Base-by-base conservation (phyloP, 2,888 invertebrate species). In the Pogonocherus hispidulus region DNA sequence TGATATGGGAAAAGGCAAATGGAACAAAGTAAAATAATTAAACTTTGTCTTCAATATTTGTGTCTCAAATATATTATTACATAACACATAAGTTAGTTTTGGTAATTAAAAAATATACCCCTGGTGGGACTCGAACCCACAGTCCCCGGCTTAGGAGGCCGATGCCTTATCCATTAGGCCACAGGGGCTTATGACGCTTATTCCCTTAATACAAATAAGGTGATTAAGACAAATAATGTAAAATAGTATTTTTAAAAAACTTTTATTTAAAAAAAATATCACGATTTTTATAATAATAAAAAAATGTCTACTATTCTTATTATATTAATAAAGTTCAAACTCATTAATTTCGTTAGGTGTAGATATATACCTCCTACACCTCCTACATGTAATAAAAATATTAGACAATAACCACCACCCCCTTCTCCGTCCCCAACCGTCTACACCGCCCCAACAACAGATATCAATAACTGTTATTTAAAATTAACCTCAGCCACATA, bases 101-200 rank as follows among this genome's bases (percentile, higher is more conserved):
- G n/a, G n/a, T n/a, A n/a, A n/a, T n/a, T n/a, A 60, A 66, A 52
- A 54, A 4, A 0, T 57, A 9, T 92, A 93, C 93, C 93, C 92
- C 92, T 92, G 92, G 92, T 92, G 92, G 92, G 92, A 92, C 92
- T 92, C 92, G 92, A 92, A 92, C 92, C 91, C 91, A 91, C 91
- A 91, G 90, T 91, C 92, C 91, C 91, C 91, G 91, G 91, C 91
- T 92, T 92, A 92, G 92, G 92, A 92, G 91, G 91, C 91, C 91
- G 91, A 91, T 91, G 92, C 92, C 91, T 92, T 92, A 92, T 92
- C 91, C 91, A 91, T 91, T 91, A 91, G 91, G 91, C 91, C 91
- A 92, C 91, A 91, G 91, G 92, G 92, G 92, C 92, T 79, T n/a
- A n/a, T n/a, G 71, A 6, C 9, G 4, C 44, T 32, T 54, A 32